Conservation (phyloP, 2,888 invertebrate species). For the Diadegma fenestrale region DNA sequence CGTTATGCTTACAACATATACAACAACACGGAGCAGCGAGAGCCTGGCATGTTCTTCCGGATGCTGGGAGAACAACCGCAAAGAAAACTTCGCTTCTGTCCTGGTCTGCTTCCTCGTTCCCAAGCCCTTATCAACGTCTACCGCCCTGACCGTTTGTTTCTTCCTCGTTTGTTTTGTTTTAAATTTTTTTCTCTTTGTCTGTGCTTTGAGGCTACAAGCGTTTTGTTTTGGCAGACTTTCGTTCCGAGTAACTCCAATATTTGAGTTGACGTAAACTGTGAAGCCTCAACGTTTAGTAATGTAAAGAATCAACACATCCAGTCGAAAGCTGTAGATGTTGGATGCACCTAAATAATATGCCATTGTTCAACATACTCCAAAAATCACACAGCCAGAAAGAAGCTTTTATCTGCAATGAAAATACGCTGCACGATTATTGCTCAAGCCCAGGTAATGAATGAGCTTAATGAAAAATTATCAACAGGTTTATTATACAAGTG, state of each 20-base stretch:
- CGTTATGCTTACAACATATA: conserved; percentile 30
- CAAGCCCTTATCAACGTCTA: conserved; percentile 21
- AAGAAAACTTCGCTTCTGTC: conserved; percentile 54
- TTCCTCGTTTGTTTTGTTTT: neutral
- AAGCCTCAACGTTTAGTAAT: conserved; percentile 14
- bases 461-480: neutral
- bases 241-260: conserved; percentile 4
- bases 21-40: conserved; percentile 1
- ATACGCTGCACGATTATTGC: neutral
- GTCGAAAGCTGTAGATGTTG: neutral
- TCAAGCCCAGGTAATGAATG: neutral
- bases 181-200: neutral
- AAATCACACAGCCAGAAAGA: neutral
- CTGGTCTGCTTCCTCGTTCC: conserved; percentile 10
- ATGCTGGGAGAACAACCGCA: conserved; percentile 56
- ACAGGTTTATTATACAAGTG: neutral
- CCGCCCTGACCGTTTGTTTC: conserved; percentile 27
- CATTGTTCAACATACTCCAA: neutral
- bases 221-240: conserved; percentile 25
- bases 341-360: neutral
- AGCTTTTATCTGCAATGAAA: neutral
- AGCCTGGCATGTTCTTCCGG: conserved; percentile 26
- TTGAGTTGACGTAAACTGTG: conserved; percentile 11
- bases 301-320: conserved; percentile 11
- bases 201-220: conserved; percentile 30